Evolutionary conservation across 1,140 invertebrate species (phyloP).

Genomic region (Brachionus plicatilis): DNA sequence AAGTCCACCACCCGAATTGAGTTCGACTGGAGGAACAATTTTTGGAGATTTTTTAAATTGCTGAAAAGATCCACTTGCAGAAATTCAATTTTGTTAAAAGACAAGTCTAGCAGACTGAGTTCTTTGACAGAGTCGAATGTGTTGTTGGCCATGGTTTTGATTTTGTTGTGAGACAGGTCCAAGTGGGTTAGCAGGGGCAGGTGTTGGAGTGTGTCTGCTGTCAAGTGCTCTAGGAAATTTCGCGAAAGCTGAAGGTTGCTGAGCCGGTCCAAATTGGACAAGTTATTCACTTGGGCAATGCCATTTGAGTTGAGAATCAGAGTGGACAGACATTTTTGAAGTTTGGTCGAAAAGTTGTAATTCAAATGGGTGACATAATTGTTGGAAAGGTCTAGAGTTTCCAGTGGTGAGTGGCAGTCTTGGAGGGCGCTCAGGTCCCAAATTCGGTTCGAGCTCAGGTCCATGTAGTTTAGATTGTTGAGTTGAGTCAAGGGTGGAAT

Average conservation of each 20-base stretch:
- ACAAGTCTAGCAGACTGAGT: neutral
- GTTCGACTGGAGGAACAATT: neutral
- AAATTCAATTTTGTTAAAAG: neutral
- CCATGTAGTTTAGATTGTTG: neutral
- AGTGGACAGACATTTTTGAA: neutral
- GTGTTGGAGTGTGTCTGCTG: neutral
- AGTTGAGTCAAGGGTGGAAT: neutral
- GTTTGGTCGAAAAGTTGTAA: neutral
- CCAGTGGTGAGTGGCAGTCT: neutral
- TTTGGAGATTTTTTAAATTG: neutral
- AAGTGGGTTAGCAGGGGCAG: neutral
- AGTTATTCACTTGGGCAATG: neutral
- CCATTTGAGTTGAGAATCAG: neutral
- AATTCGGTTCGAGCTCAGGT: neutral
- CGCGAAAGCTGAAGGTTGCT: neutral
- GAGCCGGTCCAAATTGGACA: neutral
- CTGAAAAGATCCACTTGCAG: neutral
- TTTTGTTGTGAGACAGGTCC: neutral
- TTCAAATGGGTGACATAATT: neutral
- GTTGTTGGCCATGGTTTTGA: neutral
- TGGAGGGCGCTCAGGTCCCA: neutral
- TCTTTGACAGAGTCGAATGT: neutral
- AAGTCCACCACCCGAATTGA: neutral
- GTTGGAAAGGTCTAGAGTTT: neutral
- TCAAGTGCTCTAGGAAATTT: neutral